phyloP scores from a whole-genome alignment of 1,140 invertebrate genomes.

The Choristoneura fumiferana region DNA sequence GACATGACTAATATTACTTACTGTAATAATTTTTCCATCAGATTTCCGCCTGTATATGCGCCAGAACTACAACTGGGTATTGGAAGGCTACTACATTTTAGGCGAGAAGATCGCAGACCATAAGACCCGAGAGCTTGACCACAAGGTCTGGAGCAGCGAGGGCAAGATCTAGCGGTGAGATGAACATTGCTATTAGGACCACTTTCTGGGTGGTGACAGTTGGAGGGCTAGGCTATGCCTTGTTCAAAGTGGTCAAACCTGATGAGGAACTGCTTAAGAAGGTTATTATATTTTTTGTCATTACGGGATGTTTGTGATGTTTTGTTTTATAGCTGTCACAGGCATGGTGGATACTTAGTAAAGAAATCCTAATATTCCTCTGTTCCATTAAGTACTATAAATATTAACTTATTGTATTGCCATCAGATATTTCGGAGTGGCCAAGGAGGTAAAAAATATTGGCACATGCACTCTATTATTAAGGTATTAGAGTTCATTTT shows the following conservation, averaged over 20 bases:
- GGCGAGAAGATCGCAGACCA: constrained; percentile 78
- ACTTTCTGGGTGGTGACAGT: constrained; percentile 79
- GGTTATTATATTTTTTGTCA: constrained; percentile 72
- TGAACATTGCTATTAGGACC: constrained; percentile 74
- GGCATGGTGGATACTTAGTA: too few species aligned
- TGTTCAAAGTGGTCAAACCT: constrained; percentile 77
- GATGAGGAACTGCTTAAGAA: constrained; percentile 76
- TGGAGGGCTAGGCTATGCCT: constrained; percentile 78
- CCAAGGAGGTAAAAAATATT: too few species aligned
- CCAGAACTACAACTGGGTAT: constrained; percentile 80
- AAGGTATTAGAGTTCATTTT: too few species aligned
- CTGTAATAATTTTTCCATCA: constrained; percentile 38
- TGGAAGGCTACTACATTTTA: constrained; percentile 81
- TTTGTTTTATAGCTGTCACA: background rate
- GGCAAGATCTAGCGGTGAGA: constrained; percentile 74
- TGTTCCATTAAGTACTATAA: too few species aligned
- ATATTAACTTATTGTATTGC: too few species aligned
- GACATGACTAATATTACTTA: too few species aligned
- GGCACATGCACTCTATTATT: too few species aligned
- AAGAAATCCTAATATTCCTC: too few species aligned
- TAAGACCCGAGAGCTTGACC: constrained; percentile 75
- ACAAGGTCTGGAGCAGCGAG: constrained; percentile 73
- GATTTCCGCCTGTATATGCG: constrained; percentile 80
- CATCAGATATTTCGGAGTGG: too few species aligned
- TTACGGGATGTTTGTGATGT: constrained; percentile 39